A percentile compares a stretch with the other conserved stretches of the same genome.
These are phyloP conservation scores for Corticium candelabrum DNA, from an alignment of 37 sponge, comb jelly and placozoan species.

Conservation along the genomic window DNA sequence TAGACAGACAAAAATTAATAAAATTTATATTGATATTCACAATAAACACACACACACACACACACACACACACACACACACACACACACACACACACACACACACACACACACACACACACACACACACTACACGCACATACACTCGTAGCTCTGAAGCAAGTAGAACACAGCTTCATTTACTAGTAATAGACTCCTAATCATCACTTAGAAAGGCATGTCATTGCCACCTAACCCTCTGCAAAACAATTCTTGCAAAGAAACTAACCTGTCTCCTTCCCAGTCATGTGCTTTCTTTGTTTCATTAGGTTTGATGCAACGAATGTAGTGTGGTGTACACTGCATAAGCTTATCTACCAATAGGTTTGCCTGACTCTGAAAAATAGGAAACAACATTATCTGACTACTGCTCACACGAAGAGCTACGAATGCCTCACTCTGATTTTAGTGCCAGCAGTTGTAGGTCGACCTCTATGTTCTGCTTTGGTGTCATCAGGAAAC, in stretches of 20 bases:
- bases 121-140: no score
- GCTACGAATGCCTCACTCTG: conserved; percentile 28
- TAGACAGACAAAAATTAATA: no score
- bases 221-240: background rate
- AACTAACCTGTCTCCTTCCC: conserved; percentile 77
- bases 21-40: no score
- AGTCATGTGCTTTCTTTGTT: conserved; percentile 88
- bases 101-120: conserved; percentile 5
- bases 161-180: no score
- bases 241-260: background rate
- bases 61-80: conserved; percentile 10
- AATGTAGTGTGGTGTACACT: conserved; percentile 94
- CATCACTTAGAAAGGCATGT: background rate
- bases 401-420: background rate
- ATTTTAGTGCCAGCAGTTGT: conserved; percentile 82
- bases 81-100: conserved; percentile 1
- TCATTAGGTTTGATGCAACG: conserved; percentile 98
- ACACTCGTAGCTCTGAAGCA: no score
- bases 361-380: conserved; percentile 86
- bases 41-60: no score
- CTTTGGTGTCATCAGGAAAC: conserved; percentile 75
- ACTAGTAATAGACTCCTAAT: background rate
- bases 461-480: conserved; percentile 74
- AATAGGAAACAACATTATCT: background rate
- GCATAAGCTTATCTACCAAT: conserved; percentile 71